A percentile compares a stretch with the other conserved stretches of the same genome.
phyloP scores from a whole-genome alignment of 2,113 vertebrate species.

The Sebastes schlegelii region DNA sequence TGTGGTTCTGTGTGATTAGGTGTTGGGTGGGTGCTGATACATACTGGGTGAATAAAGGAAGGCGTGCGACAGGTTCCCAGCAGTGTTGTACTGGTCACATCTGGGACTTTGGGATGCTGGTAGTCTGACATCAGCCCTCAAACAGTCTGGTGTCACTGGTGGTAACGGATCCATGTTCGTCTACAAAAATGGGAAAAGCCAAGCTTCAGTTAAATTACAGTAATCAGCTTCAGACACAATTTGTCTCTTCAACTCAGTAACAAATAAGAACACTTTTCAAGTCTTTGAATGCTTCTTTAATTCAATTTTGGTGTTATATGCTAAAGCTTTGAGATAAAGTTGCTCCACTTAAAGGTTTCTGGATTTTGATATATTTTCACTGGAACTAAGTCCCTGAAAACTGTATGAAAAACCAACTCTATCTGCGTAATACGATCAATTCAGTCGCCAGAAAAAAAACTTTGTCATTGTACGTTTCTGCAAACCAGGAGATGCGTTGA shows the following conservation, averaged over 20 bases:
- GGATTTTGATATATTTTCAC: background rate
- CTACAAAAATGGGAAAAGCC: constrained; percentile 41
- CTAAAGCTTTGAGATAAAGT: background rate
- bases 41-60: constrained; percentile 94
- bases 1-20: no score
- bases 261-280: background rate
- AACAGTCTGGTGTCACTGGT: constrained; percentile 85
- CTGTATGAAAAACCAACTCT: background rate
- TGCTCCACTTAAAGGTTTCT: background rate
- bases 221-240: no score
- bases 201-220: no score
- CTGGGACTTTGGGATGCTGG: constrained; percentile 82
- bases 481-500: no score
- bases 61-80: constrained; percentile 77
- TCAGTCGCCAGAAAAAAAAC: no score
- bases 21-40: no score
- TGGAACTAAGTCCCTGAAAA: background rate
- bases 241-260: background rate
- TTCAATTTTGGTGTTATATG: background rate
- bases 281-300: background rate
- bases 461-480: no score
- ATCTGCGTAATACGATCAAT: no score
- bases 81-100: constrained; percentile 86
- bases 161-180: constrained; percentile 77
- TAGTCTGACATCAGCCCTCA: constrained; percentile 92